Evolutionary conservation across 2,888 invertebrate species (phyloP).

Genomic region (Eucera pruinosa): DNA sequence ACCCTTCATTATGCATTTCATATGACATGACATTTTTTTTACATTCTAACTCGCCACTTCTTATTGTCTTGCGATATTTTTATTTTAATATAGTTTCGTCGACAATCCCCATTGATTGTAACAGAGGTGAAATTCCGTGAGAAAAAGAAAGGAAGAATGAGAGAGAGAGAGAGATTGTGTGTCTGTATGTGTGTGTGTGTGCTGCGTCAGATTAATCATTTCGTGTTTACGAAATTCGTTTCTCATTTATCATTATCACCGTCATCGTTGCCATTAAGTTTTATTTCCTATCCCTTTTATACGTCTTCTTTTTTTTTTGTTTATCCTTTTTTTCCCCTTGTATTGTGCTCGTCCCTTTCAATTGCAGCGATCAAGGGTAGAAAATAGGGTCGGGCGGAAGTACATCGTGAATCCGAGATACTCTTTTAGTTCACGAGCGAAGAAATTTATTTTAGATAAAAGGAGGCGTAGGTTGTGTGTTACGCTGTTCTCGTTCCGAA

Average conservation of each 20-base stretch:
- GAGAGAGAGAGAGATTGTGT: neutral
- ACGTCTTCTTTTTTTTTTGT: conserved; percentile 26
- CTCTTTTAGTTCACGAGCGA: conserved; percentile 20
- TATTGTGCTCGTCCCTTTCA: conserved; percentile 55
- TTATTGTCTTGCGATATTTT: conserved; percentile 35
- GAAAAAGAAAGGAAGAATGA: neutral
- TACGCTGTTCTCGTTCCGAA: conserved; percentile 18
- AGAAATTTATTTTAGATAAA: conserved; percentile 22
- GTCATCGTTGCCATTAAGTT: conserved; percentile 33
- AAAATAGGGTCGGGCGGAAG: conserved; percentile 54
- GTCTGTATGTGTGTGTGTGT: too few relatives aligned
- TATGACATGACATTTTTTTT: neutral
- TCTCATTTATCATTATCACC: conserved; percentile 56
- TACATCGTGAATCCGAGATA: conserved; percentile 61
- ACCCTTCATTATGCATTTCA: conserved; percentile 24
- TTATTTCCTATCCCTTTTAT: conserved; percentile 23
- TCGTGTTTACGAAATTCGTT: conserved; percentile 69
- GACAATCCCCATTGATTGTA: conserved; percentile 41
- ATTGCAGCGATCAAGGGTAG: conserved; percentile 64
- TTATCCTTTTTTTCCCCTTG: conserved; percentile 33
- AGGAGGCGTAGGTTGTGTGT: conserved; percentile 20
- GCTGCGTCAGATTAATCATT: conserved; percentile 70
- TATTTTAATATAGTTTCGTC: conserved; percentile 44
- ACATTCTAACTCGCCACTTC: neutral
- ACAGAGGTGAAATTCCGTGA: conserved; percentile 33